These are phyloP conservation scores for Zophobas morio DNA, from an alignment of 1,140 invertebrate genomes.

Conservation along the genomic window DNA sequence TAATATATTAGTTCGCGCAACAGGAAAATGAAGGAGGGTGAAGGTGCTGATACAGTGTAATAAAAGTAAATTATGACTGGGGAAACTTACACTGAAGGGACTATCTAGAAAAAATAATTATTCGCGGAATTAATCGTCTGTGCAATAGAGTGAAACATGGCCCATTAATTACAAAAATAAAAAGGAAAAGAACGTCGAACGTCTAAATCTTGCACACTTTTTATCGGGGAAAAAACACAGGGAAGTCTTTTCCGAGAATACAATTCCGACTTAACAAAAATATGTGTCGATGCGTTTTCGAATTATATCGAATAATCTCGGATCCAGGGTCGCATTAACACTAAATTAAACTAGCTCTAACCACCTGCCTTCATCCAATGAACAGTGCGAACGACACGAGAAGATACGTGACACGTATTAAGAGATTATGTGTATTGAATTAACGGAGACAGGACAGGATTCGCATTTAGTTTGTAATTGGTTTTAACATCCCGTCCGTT, in stretches of 20 bases:
- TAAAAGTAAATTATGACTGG: constrained; percentile 1
- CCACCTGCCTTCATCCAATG: not conserved
- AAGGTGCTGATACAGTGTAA: constrained; percentile 13
- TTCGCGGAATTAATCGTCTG: too few relatives aligned
- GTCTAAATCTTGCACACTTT: too few relatives aligned
- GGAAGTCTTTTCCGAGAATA: too few relatives aligned
- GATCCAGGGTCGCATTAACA: not conserved
- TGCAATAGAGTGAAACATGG: too few relatives aligned
- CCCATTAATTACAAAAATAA: too few relatives aligned
- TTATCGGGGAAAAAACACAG: too few relatives aligned
- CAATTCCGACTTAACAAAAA: too few relatives aligned
- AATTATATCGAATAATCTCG: not conserved
- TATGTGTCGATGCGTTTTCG: too few relatives aligned
- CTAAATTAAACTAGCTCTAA: not conserved
- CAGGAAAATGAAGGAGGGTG: constrained; percentile 9
- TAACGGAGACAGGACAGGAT: not conserved
- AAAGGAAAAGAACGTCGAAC: too few relatives aligned
- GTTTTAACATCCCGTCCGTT: not conserved
- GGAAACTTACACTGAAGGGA: not conserved
- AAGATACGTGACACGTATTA: constrained; percentile 2
- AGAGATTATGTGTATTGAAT: constrained; percentile 1
- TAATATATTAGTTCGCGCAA: constrained; percentile 18
- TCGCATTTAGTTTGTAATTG: not conserved
- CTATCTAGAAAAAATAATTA: too few relatives aligned
- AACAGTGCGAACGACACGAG: constrained; percentile 1